phyloP scores from a whole-genome alignment of 2,797 vertebrate species.

The Rhinatrema bivittatum region DNA sequence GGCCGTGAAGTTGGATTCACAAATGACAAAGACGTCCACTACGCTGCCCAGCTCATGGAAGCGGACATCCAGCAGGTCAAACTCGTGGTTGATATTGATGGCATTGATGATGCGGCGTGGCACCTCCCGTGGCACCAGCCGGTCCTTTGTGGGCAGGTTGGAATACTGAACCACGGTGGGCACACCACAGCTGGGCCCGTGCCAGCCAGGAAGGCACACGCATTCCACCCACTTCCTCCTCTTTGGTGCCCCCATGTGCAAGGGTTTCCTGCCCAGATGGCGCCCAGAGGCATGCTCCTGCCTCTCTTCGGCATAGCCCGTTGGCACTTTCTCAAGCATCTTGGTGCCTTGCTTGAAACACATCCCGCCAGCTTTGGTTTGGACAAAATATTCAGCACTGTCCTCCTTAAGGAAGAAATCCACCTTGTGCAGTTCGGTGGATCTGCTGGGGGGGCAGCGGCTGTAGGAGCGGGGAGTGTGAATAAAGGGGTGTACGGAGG shows the following conservation, averaged over 20 bases:
- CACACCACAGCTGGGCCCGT: slow-evolving; percentile 91
- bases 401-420: slow-evolving; percentile 72
- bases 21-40: slow-evolving; percentile 88
- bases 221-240: slow-evolving; percentile 82
- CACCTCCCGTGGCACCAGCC: slow-evolving; percentile 73
- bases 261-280: slow-evolving; percentile 4
- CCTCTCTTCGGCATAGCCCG: slow-evolving; percentile 40
- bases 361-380: slow-evolving; percentile 82
- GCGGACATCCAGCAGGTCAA: slow-evolving; percentile 87
- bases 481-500: slow-evolving; percentile 58
- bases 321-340: slow-evolving; percentile 52
- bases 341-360: slow-evolving; percentile 91
- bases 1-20: slow-evolving; percentile 96
- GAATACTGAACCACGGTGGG: slow-evolving; percentile 96
- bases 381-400: slow-evolving; percentile 73
- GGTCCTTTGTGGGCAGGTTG: slow-evolving; percentile 92
- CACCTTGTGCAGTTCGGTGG: slow-evolving; percentile 59
- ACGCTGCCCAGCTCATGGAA: slow-evolving; percentile 83
- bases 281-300: slow-evolving; percentile 33
- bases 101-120: slow-evolving; percentile 89
- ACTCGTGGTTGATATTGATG: slow-evolving; percentile 96
- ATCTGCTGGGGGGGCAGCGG: slow-evolving; percentile 50
- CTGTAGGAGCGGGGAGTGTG: slow-evolving; percentile 57
- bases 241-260: neutral
- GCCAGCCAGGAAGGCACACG: slow-evolving; percentile 88